Percentiles rank a stretch among this genome's conserved stretches.
These are phyloP conservation scores for Donacobius atricapilla DNA, from an alignment of 2,113 vertebrate species.

Conservation along the genomic window DNA sequence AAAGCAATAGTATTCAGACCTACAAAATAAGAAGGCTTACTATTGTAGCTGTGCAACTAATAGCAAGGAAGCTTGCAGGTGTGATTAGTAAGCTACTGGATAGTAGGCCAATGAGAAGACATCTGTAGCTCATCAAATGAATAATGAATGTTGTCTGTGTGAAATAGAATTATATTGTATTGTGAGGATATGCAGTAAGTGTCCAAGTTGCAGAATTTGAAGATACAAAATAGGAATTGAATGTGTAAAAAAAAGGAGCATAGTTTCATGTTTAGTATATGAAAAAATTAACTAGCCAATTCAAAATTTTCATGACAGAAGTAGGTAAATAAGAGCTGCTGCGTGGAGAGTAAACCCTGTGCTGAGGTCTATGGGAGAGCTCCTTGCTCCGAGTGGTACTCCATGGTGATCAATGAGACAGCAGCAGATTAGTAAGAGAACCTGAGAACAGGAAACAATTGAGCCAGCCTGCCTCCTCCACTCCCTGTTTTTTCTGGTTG, in stretches of 20 bases:
- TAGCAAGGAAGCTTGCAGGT: neutral
- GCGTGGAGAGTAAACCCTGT: neutral
- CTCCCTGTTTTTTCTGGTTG: neutral
- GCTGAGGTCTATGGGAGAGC: neutral
- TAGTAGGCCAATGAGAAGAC: neutral
- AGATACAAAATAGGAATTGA: neutral
- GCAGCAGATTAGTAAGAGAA: neutral
- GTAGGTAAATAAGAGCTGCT: neutral
- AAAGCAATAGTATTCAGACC: neutral
- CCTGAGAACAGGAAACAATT: neutral
- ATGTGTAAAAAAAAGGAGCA: neutral
- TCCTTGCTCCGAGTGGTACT: neutral
- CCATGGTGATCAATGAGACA: neutral
- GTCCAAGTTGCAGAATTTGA: neutral
- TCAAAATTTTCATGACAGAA: neutral
- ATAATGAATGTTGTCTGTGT: neutral
- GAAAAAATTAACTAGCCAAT: neutral
- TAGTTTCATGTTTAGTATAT: neutral
- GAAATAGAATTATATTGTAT: neutral
- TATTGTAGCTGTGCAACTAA: neutral
- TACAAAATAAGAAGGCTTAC: neutral
- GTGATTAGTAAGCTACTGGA: neutral
- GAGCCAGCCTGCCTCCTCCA: neutral
- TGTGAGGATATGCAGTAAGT: neutral
- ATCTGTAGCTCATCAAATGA: neutral